Evolutionary conservation across 1,140 invertebrate species (phyloP), one percentile per base, ranked within the genome.

Genomic region (Drosophila cardini): DNA sequence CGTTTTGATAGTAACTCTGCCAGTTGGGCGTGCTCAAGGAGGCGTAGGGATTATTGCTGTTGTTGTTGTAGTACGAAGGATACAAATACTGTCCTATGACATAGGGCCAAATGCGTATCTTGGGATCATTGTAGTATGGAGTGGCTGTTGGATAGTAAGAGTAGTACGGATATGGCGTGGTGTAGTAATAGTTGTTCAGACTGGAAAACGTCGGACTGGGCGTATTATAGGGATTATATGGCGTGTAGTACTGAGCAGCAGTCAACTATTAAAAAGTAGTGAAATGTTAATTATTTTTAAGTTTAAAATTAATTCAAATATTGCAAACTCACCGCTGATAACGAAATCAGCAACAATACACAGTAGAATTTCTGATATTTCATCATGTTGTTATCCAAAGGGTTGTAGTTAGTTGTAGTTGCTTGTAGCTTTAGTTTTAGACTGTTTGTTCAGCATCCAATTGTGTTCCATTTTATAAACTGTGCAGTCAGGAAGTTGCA

Each of bases 51-150:
- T 89, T 90, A 9, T 75, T 60, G 4, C 62, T 46, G 45, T 89
- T 84, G 21, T 52, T 84, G 18, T 89, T 89, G 36, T 89, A 80
- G 38, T 89, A 89, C 0, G 64, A 61, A 3, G 84, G 84, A 78
- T 89, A 89, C n/a, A 89, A 40, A 64, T 90, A 90, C 40, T 90
- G 87, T 0, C 87, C 87, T 6, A 90, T 87, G 6, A 90, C 87
- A 80, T 87, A 90, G 5, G 87, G 87, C 87, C 80, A 87, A 21
- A 90, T 90, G 6, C 87, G 74, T 53, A 90, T 90, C 43, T 80
- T 64, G 2, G 16, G 43, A 15, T 84, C 21, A 52, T 72, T 82
- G 52, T 64, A 60, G 38, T 62, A 67, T 0, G 21, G 26, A 45
- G 46, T 58, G 34, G 42, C 9, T 10, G 74, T 86, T 36, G 46